Evolutionary conservation across 2,797 vertebrate species (phyloP).

Genomic region (Cheirogaleus major): DNA sequence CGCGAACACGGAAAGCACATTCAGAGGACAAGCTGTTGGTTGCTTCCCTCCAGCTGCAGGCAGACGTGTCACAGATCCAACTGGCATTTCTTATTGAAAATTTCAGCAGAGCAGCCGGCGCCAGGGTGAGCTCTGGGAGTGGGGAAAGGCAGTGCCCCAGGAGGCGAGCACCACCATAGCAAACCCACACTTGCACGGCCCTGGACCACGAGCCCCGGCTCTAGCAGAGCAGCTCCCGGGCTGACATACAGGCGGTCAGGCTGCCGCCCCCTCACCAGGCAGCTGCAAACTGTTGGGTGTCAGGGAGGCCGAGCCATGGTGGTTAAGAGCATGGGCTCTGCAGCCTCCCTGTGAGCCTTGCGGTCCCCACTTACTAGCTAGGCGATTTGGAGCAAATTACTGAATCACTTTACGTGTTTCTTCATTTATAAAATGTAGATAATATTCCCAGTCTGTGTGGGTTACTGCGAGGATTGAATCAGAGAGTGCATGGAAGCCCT

Average conservation of each 20-base stretch:
- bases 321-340: neutral
- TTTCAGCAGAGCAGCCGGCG: neutral
- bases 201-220: neutral
- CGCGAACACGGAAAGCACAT: neutral
- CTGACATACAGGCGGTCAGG: neutral
- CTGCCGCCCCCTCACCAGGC: no score
- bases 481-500: neutral
- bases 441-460: neutral
- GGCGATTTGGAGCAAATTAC: fast-evolving
- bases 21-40: neutral
- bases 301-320: neutral
- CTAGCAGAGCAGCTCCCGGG: neutral
- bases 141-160: neutral
- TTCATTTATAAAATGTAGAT: neutral
- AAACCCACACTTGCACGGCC: neutral
- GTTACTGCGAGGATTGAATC: neutral
- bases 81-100: neutral
- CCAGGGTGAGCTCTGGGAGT: neutral
- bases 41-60: neutral
- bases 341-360: neutral
- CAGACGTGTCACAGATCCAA: conserved; percentile 7
- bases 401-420: neutral
- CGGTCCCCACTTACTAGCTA: neutral
- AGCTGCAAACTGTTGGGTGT: neutral
- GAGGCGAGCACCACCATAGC: neutral